These are phyloP conservation scores for Todus mexicanus DNA, from an alignment of 2,797 vertebrate species.

Conservation along the genomic window DNA sequence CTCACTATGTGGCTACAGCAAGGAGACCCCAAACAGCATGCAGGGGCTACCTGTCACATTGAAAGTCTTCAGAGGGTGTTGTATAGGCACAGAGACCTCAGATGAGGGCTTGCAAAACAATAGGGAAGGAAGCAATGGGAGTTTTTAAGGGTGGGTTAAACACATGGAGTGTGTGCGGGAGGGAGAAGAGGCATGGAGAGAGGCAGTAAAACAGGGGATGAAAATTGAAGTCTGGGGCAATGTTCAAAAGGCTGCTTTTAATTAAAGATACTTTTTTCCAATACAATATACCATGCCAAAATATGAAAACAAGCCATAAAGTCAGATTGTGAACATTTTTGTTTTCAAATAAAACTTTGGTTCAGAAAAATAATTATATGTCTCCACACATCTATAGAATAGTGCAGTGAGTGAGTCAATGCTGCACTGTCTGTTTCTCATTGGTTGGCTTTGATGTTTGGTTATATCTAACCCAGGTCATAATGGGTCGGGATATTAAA, in stretches of 20 bases:
- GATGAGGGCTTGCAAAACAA: constrained; percentile 58
- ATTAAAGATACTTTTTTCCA: constrained; percentile 40
- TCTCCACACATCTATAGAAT: constrained; percentile 10
- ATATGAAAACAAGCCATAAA: constrained; percentile 53
- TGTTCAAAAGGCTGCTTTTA: constrained; percentile 52
- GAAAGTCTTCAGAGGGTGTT: not conserved
- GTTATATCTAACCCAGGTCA: constrained; percentile 50
- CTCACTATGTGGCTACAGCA: not conserved
- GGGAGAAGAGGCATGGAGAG: not conserved
- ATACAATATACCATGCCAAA: constrained; percentile 31
- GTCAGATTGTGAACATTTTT: constrained; percentile 51
- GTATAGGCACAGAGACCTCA: not conserved
- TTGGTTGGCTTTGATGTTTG: constrained; percentile 51
- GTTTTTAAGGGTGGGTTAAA: constrained; percentile 41
- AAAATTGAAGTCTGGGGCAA: constrained; percentile 32
- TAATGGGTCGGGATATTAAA: constrained; percentile 46
- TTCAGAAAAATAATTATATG: constrained; percentile 47
- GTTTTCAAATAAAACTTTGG: constrained; percentile 48
- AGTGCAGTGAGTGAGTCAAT: not conserved
- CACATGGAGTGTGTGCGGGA: constrained; percentile 20
- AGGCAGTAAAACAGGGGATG: constrained; percentile 21
- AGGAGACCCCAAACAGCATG: not conserved
- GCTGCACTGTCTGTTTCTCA: constrained; percentile 56
- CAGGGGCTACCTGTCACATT: fast-evolving
- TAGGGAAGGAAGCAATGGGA: constrained; percentile 61